Conservation (phyloP, 1,140 invertebrate species). For the Drosophila nigromelanica region DNA sequence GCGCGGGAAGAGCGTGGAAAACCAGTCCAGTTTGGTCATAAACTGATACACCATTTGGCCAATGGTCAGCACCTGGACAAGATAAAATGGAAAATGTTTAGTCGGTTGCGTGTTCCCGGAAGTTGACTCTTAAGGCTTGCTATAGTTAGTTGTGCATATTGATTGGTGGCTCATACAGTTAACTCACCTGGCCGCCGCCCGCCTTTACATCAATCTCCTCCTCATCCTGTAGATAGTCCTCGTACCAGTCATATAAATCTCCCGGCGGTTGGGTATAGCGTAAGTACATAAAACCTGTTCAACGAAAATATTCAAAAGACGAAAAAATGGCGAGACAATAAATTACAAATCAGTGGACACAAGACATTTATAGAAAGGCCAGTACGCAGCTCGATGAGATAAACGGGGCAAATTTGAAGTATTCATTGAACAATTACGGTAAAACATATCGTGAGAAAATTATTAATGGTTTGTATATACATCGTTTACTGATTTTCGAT, state of each 20-base stretch:
- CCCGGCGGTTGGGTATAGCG: conserved; percentile 98
- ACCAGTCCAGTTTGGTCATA: conserved; percentile 98
- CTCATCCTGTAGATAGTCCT: conserved; percentile 97
- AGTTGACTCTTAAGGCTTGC: neutral
- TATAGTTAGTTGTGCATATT: conserved; percentile 16
- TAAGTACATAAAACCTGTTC: conserved; percentile 88
- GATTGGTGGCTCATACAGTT: conserved; percentile 81
- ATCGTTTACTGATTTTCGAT: no score
- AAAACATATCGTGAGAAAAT: no score
- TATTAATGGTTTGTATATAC: no score
- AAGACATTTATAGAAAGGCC: neutral
- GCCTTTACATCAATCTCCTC: conserved; percentile 99
- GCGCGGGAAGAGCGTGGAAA: conserved; percentile 98
- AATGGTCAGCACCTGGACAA: conserved; percentile 90
- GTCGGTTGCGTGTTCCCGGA: no score
- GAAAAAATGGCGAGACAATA: conserved; percentile 1
- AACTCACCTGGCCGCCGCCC: conserved; percentile 93
- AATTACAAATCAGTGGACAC: neutral
- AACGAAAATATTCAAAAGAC: neutral
- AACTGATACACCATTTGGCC: conserved; percentile 97
- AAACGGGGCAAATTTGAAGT: neutral
- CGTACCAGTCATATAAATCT: conserved; percentile 98
- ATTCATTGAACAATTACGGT: no score
- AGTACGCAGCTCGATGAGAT: neutral
- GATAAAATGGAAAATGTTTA: no score